Evolutionary conservation across 2,113 vertebrate genomes (phyloP).

Genomic region (Corynorhinus townsendii): DNA sequence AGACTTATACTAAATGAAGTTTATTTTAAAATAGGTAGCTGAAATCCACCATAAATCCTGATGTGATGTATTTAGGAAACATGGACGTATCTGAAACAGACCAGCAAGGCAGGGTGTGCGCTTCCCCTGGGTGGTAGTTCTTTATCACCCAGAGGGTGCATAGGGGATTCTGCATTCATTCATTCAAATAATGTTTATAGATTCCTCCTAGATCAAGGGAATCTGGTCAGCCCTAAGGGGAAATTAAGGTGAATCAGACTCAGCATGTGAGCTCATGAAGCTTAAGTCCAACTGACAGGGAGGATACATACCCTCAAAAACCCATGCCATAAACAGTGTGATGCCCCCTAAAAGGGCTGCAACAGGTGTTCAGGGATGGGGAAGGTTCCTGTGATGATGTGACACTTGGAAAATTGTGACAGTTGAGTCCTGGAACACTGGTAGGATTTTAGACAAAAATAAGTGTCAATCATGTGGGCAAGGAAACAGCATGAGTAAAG

Average conservation of each 20-base stretch:
- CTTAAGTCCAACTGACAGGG: neutral
- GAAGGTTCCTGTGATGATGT: neutral
- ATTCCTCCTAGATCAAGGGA: neutral
- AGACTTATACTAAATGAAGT: neutral
- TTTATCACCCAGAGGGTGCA: neutral
- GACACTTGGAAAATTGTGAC: neutral
- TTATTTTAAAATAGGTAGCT: neutral
- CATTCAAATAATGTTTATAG: neutral
- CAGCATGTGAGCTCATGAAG: neutral
- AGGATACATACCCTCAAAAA: neutral
- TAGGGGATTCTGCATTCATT: neutral
- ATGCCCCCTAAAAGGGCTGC: neutral
- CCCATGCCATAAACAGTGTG: neutral
- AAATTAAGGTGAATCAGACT: neutral
- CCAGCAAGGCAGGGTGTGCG: neutral
- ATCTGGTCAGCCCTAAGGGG: neutral
- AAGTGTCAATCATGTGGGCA: neutral
- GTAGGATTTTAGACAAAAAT: constrained; percentile 12
- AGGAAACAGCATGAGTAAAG: neutral
- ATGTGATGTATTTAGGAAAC: neutral
- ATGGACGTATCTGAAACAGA: neutral
- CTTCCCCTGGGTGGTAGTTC: neutral
- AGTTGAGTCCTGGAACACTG: neutral
- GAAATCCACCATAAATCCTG: neutral
- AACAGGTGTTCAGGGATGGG: neutral